Base-by-base conservation (phyloP, 2,888 invertebrate genomes). In the Galerucella calmariensis region DNA sequence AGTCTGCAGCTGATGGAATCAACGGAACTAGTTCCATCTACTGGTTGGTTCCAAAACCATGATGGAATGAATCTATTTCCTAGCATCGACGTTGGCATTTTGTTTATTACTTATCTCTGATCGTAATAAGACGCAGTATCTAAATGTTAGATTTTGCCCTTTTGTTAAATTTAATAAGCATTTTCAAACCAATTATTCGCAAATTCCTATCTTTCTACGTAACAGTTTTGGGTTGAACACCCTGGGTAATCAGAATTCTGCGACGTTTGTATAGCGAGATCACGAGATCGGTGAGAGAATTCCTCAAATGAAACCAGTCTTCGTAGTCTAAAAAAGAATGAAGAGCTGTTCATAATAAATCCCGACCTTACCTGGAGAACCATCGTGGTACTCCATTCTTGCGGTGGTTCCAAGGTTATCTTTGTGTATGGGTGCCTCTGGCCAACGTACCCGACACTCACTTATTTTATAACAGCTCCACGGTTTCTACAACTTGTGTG, bases 371-470 rank as follows among this genome's bases (percentile, higher is more conserved):
- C 84, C 84, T 84, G 84, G 78, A 81, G 79, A 70, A 70, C 72
- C 70, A 59, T 46, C 82, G 80, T 79, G 84, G 80, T 82, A 81
- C 81, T 83, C 84, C 84, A 84, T 85, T 84, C 84, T 85, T 83
- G 83, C 82, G 72, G 79, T 62, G 69, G 67, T 44, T 78, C 84
- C 85, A 85, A 85, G 85, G 85, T 85, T 85, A 83, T 81, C 81
- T 81, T 81, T 82, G 80, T 82, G 79, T 85, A 84, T 83, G 84
- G 83, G 83, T 85, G 84, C 83, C 80, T 83, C 83, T 85, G 84
- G 84, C 81, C 84, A 84, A 82, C 83, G 85, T 83, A 83, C 83
- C 82, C 83, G 80, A 63, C 62, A 69, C 58, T 62, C 63, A 63
- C 53, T 71, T 63, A 70, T 63, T 63, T 66, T 66, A 71, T 66